These are phyloP conservation scores for Cyclura pinguis DNA, from an alignment of 2,797 vertebrate species.

Conservation along the genomic window DNA sequence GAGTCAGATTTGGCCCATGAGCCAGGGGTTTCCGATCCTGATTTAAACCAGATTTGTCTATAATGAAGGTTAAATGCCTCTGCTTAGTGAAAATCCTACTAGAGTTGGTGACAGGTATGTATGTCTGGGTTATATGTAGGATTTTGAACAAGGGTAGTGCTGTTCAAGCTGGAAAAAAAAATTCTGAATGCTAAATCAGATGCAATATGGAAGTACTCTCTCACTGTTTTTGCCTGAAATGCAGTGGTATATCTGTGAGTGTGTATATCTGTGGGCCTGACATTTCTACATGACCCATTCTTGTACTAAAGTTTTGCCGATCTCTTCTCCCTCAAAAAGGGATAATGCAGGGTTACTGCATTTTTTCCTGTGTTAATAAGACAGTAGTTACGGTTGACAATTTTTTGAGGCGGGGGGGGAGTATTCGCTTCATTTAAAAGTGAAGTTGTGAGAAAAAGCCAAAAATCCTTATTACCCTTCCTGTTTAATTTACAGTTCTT, in stretches of 20 bases:
- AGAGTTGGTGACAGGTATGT: not conserved
- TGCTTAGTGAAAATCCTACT: not conserved
- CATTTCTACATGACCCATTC: not conserved
- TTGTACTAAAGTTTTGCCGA: not conserved
- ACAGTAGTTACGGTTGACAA: not conserved
- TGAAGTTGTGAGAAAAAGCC: not conserved
- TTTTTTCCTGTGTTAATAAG: not conserved
- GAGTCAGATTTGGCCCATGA: not conserved
- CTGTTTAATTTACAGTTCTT: not conserved
- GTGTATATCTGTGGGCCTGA: no score
- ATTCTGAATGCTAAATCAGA: not conserved
- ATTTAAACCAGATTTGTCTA: not conserved
- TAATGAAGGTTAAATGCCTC: not conserved
- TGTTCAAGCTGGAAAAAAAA: not conserved
- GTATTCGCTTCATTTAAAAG: not conserved
- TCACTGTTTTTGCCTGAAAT: not conserved
- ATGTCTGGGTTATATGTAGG: not conserved
- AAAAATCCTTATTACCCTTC: not conserved
- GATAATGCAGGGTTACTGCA: not conserved
- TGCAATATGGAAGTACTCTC: not conserved
- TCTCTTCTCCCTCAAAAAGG: not conserved
- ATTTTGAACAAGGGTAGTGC: not conserved
- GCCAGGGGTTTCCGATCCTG: not conserved
- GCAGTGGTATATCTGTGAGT: no score
- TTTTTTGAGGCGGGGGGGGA: not conserved